phyloP scores from a whole-genome alignment of 2,113 vertebrate species.

The Nettapus auritus region DNA sequence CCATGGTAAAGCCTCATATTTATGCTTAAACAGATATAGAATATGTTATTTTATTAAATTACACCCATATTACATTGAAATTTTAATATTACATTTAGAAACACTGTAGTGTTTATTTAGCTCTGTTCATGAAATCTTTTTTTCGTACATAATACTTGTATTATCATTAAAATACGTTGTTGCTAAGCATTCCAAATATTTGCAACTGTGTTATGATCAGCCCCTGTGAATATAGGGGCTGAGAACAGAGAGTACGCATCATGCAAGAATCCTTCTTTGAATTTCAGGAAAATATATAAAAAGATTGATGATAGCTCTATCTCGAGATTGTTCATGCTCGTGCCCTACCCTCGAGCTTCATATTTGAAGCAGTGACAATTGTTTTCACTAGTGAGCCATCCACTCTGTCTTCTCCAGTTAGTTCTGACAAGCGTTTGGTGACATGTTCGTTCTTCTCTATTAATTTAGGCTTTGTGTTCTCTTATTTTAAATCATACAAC shows the following conservation, averaged over 20 bases:
- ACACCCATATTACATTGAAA: neutral
- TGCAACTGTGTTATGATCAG: slow-evolving; percentile 5
- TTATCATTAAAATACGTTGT: slow-evolving; percentile 48
- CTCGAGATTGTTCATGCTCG: neutral
- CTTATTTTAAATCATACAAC: neutral
- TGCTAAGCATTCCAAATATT: slow-evolving; percentile 80
- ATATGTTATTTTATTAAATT: slow-evolving; percentile 10
- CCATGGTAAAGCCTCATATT: slow-evolving; percentile 40
- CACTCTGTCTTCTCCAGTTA: no score
- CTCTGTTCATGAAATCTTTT: slow-evolving; percentile 22
- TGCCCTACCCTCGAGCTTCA: neutral
- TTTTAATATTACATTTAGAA: slow-evolving; percentile 20
- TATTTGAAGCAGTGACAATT: neutral
- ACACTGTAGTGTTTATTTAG: neutral
- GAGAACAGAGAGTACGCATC: slow-evolving; percentile 15
- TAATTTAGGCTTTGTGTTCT: neutral
- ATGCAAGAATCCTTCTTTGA: neutral
- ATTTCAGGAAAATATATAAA: neutral
- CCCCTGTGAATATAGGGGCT: slow-evolving; percentile 15
- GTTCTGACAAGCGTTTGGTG: neutral
- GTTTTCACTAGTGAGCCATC: neutral
- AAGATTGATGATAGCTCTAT: neutral
- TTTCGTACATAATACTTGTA: slow-evolving; percentile 4
- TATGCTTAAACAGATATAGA: slow-evolving; percentile 39
- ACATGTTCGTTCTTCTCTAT: neutral